phyloP scores from a whole-genome alignment of 2,797 vertebrate species.

The Gallinago solitaria region DNA sequence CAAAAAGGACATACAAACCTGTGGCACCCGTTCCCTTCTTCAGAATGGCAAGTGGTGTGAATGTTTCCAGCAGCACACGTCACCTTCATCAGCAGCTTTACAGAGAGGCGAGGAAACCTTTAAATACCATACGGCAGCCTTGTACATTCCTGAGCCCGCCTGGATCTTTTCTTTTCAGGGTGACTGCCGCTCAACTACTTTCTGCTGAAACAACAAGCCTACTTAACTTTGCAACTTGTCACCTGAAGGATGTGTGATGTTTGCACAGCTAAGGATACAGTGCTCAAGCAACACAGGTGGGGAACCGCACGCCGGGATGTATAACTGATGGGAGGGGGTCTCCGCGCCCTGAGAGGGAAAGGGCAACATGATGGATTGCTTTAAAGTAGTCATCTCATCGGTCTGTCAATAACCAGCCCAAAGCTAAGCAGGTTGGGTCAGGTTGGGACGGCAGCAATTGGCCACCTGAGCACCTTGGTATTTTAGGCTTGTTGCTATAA shows the following conservation, averaged over 20 bases:
- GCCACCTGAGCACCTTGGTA: background rate
- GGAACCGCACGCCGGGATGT: background rate
- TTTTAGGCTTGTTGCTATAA: constrained; percentile 26
- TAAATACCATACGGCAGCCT: background rate
- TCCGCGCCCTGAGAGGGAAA: background rate
- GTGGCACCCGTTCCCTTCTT: background rate
- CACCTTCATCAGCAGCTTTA: background rate
- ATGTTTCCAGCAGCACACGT: background rate
- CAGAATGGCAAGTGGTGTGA: background rate
- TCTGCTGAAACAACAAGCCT: constrained; percentile 57
- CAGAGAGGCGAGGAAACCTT: background rate
- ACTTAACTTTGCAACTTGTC: constrained; percentile 60
- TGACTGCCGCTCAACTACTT: constrained; percentile 50
- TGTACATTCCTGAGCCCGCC: background rate
- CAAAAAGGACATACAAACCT: background rate
- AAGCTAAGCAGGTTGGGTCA: constrained; percentile 47
- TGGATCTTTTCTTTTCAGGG: constrained; percentile 43
- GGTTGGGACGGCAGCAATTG: constrained; percentile 6
- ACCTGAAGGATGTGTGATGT: constrained; percentile 36
- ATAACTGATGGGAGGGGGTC: constrained; percentile 25
- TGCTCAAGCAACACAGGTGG: constrained; percentile 36
- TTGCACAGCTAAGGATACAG: constrained; percentile 66
- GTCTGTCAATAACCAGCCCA: constrained; percentile 17
- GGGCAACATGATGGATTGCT: constrained; percentile 40
- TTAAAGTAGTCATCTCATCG: background rate